phyloP scores from a whole-genome alignment of 2,113 vertebrate species.

The Baryphthengus martii region DNA sequence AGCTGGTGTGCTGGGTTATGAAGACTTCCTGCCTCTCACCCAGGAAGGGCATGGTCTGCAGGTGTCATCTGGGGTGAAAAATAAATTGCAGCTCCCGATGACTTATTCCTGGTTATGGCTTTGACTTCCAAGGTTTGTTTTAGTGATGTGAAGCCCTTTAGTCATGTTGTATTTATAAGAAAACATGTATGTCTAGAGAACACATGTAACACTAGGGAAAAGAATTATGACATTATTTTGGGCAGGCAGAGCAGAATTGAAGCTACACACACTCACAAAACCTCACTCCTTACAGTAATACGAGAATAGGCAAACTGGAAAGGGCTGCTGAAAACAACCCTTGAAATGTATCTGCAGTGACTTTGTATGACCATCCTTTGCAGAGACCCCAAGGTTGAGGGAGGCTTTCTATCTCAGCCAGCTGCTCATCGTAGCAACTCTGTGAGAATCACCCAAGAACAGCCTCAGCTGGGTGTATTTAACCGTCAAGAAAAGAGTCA shows the following conservation, averaged over 20 bases:
- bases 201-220: neutral
- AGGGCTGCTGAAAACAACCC: neutral
- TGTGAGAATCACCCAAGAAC: neutral
- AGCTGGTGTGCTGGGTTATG: neutral
- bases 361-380: neutral
- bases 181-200: neutral
- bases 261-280: neutral
- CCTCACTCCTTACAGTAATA: neutral
- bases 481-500: neutral
- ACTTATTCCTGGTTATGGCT: neutral
- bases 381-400: neutral
- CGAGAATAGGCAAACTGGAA: neutral
- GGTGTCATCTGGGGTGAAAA: slow-evolving; percentile 20
- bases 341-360: neutral
- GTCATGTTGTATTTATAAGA: neutral
- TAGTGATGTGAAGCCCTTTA: neutral
- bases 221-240: neutral
- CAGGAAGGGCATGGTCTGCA: slow-evolving; percentile 58
- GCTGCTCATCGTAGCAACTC: neutral
- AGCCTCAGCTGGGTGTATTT: neutral
- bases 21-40: slow-evolving; percentile 44
- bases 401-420: neutral
- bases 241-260: neutral
- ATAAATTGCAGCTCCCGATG: neutral
- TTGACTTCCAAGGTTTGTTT: neutral